phyloP scores from a whole-genome alignment of 2,797 vertebrate genomes.

The Phalloptychus januarius region DNA sequence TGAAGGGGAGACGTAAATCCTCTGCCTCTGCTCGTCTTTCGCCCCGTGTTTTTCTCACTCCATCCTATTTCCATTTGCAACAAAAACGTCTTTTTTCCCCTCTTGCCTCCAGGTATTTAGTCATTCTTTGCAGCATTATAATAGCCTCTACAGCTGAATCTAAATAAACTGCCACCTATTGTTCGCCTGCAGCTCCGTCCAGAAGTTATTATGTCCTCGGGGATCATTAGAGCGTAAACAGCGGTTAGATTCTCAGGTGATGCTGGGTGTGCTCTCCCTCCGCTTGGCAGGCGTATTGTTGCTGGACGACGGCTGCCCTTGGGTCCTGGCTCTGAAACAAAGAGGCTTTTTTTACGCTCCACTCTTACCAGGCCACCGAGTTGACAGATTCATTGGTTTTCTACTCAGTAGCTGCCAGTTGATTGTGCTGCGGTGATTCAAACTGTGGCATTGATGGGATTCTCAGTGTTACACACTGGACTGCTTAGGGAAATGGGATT shows the following conservation, averaged over 20 bases:
- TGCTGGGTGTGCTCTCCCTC: slow-evolving; percentile 21
- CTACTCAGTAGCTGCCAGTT: slow-evolving; percentile 66
- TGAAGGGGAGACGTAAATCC: slow-evolving; percentile 6
- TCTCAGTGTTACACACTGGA: slow-evolving; percentile 59
- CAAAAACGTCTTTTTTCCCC: neutral
- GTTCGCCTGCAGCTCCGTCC: slow-evolving; percentile 40
- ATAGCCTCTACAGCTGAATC: slow-evolving; percentile 21
- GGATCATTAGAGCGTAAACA: slow-evolving; percentile 34
- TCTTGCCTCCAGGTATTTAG: slow-evolving; percentile 16
- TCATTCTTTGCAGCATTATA: slow-evolving; percentile 35
- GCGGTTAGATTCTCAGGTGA: slow-evolving; percentile 52
- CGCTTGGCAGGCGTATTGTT: slow-evolving; percentile 50
- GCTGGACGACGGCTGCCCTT: slow-evolving; percentile 48
- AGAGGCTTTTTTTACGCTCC: slow-evolving; percentile 24
- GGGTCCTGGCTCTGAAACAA: slow-evolving; percentile 63
- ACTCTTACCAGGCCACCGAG: slow-evolving; percentile 34
- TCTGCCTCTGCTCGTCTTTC: slow-evolving; percentile 8
- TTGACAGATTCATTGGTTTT: slow-evolving; percentile 70
- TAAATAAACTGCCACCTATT: slow-evolving; percentile 50
- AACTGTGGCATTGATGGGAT: slow-evolving; percentile 73
- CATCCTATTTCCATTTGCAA: slow-evolving; percentile 43
- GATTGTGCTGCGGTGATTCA: slow-evolving; percentile 72
- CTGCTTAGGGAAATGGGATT: slow-evolving; percentile 75
- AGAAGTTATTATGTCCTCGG: slow-evolving; percentile 32
- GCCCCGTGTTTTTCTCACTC: slow-evolving; percentile 36